Evolutionary conservation across 92 coral and sea anemone species (phyloP).

Genomic region (Pocillopora grandis): DNA sequence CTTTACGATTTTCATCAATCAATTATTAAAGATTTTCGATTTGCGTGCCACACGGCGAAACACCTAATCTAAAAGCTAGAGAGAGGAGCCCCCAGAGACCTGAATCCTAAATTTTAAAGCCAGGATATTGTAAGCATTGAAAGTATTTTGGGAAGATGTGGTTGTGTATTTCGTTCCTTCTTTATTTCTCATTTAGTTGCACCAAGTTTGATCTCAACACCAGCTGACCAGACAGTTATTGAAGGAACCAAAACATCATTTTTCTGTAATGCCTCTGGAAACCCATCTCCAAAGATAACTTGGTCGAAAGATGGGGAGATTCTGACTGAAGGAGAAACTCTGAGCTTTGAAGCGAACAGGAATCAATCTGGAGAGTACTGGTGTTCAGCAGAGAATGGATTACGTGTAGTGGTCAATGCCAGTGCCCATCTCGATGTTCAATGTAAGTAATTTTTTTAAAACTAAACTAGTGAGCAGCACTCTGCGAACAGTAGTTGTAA

Average conservation of each 20-base stretch:
- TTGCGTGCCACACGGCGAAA: too few relatives aligned
- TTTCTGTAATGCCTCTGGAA: conserved; percentile 17
- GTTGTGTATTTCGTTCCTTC: background rate
- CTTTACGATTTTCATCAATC: too few relatives aligned
- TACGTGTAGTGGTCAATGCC: background rate
- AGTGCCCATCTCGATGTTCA: conserved; percentile 9
- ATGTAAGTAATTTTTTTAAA: background rate
- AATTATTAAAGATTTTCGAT: too few relatives aligned
- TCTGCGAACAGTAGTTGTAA: too few relatives aligned
- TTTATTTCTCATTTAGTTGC: background rate
- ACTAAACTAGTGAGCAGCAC: too few relatives aligned
- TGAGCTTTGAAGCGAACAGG: conserved; percentile 1
- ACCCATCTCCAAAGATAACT: conserved; percentile 15
- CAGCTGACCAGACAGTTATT: background rate
- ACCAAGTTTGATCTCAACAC: conserved; percentile 5
- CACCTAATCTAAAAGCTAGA: too few relatives aligned
- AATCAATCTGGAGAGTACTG: conserved; percentile 25
- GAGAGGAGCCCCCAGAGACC: too few relatives aligned
- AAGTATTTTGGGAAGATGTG: background rate
- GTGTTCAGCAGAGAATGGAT: conserved; percentile 22
- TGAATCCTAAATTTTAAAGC: background rate
- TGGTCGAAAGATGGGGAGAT: conserved; percentile 14
- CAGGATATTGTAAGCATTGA: background rate
- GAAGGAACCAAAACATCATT: background rate
- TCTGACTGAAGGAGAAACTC: background rate